Conservation (phyloP, 2,797 vertebrate species). For the Myiothlypis coronata region DNA sequence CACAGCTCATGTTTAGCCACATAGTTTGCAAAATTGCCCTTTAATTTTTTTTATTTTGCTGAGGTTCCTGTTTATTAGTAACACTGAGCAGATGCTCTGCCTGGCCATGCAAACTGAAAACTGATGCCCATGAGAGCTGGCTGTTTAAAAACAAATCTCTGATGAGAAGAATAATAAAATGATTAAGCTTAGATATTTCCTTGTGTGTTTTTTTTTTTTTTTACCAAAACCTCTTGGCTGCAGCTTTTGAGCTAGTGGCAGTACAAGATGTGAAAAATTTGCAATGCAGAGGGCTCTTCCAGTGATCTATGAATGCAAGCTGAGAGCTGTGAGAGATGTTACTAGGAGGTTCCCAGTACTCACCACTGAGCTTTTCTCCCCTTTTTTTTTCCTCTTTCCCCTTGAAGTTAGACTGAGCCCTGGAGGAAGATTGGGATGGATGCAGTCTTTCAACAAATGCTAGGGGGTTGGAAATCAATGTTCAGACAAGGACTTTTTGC, state of each 20-base stretch:
- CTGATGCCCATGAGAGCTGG: background rate
- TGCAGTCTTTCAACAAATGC: background rate
- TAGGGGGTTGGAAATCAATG: background rate
- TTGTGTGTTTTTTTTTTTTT: background rate
- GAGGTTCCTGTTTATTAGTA: background rate
- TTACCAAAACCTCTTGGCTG: background rate
- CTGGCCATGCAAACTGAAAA: background rate
- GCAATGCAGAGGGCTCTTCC: background rate
- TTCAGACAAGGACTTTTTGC: background rate
- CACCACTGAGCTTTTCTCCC: background rate
- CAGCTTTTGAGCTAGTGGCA: background rate
- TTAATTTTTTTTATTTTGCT: background rate
- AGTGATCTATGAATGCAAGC: background rate
- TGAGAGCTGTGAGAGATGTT: background rate
- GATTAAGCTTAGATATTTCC: background rate
- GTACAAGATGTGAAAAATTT: background rate
- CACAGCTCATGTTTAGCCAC: background rate
- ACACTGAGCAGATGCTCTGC: background rate
- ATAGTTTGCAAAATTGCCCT: background rate
- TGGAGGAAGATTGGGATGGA: background rate
- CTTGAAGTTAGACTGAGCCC: background rate
- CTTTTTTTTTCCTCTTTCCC: background rate
- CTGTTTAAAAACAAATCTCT: background rate
- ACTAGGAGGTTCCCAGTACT: background rate
- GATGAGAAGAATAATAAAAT: background rate